Evolutionary conservation across 2,888 invertebrate genomes (phyloP).

Genomic region (Blastobasis adustella): DNA sequence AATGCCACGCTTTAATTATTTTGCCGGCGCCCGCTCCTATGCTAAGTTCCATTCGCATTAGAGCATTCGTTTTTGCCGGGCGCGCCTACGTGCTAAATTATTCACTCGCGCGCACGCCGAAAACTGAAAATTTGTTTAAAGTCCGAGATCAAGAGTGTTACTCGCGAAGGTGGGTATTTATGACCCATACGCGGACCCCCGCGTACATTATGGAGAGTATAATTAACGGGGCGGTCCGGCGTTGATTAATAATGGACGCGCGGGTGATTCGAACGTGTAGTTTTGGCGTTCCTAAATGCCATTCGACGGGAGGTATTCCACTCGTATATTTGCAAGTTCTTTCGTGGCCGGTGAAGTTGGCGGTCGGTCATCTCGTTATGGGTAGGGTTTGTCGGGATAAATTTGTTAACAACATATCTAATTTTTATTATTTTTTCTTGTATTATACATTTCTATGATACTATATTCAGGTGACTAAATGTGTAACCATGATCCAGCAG

Average conservation of each 20-base stretch:
- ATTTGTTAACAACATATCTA: too few relatives aligned
- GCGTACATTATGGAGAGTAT: constrained; percentile 68
- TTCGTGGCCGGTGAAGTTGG: too few relatives aligned
- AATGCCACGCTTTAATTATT: constrained; percentile 73
- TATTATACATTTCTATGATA: too few relatives aligned
- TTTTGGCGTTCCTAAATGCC: too few relatives aligned
- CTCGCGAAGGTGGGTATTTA: constrained; percentile 45
- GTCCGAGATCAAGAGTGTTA: not conserved
- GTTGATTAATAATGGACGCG: constrained; percentile 9
- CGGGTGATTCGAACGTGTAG: too few relatives aligned
- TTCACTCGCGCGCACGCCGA: constrained; percentile 48
- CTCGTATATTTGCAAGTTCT: too few relatives aligned
- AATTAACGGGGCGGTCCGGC: constrained; percentile 56
- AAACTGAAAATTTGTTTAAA: constrained; percentile 57
- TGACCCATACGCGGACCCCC: constrained; percentile 40
- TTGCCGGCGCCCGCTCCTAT: constrained; percentile 45
- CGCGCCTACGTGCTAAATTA: constrained; percentile 44
- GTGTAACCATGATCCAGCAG: too few relatives aligned
- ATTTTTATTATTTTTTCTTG: too few relatives aligned
- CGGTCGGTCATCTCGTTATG: too few relatives aligned
- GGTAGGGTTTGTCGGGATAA: too few relatives aligned
- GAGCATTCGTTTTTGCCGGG: constrained; percentile 68
- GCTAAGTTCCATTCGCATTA: constrained; percentile 73
- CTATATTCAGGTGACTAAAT: too few relatives aligned
- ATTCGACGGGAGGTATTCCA: too few relatives aligned